Conservation (phyloP, 2,113 vertebrate species). For the Ctenomys sociabilis region DNA sequence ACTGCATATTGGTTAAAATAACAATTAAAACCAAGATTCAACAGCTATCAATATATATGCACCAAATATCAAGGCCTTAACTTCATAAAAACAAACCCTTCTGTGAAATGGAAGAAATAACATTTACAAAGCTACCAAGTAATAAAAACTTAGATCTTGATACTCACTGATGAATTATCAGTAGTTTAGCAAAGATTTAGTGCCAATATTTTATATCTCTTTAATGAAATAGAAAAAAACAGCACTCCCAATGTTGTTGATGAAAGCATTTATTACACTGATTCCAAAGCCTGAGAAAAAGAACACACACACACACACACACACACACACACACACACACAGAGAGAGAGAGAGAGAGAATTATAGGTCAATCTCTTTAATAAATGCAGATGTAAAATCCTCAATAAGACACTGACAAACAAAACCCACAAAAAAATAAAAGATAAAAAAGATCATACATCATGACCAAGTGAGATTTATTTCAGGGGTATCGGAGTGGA, state of each 20-base stretch:
- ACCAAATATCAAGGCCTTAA: background rate
- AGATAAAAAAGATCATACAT: too few relatives aligned
- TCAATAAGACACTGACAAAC: background rate
- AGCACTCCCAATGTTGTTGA: background rate
- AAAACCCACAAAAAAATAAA: background rate
- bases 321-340: too few relatives aligned
- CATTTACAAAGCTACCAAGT: background rate
- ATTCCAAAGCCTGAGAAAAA: background rate
- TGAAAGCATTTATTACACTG: background rate
- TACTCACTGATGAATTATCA: background rate
- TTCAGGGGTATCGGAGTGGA: too few relatives aligned
- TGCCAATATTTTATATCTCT: background rate
- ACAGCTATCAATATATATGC: background rate
- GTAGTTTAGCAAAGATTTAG: background rate
- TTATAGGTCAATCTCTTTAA: background rate
- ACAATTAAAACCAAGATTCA: background rate
- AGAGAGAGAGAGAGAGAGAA: background rate
- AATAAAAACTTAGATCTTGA: background rate
- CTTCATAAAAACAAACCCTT: background rate
- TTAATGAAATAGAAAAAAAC: background rate
- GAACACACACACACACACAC: background rate
- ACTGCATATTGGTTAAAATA: background rate
- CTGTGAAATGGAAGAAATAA: background rate
- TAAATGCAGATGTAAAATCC: background rate
- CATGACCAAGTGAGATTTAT: too few relatives aligned